Base-by-base conservation (phyloP, 1,140 invertebrate species). In the Oedothorax gibbosus region DNA sequence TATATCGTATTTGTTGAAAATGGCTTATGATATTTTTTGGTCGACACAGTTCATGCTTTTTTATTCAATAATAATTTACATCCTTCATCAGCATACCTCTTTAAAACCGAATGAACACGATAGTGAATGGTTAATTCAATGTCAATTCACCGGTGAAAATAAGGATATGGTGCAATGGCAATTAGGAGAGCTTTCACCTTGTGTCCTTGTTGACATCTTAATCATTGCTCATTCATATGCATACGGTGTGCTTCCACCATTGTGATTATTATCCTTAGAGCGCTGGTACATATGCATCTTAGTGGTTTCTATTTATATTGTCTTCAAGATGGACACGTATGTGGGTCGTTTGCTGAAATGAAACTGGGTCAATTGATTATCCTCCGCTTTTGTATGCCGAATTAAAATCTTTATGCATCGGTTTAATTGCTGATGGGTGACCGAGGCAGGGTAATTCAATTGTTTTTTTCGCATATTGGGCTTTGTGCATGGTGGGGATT, bases 381-480 rank as follows among this genome's bases (percentile, higher is more conserved):
- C 20, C 20, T 71, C 69, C 54, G 69, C 10, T 49, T 53, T 71
- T 18, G 11, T 53, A 5, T 71, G 69, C 15, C 18, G 69, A 49
- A 53, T 71, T 71, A 15, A 53, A 71, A 71, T 71, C n/a, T 51
- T 51, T 53, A 53, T 71, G 50, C 35, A 35, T 71, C 68, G 51
- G 15, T 71, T 71, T 71, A 54, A 71, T 71, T 71, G 69, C 18
- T 20, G n/a, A 20, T 15, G 54, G 69, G 69, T 71, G 69, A 53
- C 15, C 54, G 50, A 53, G n/a, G 50, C n/a, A 18, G 50, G 20
- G 69, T 71, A 54, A 71, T 12, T 54, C 69, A 71, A 71, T 51
- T 51, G 20, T 68, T 68, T 35, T 68, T 11, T 18, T 11, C 49
- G 15, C 15, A 10, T 11, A 68, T 54, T 18, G n/a, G 20, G 69